phyloP scores from a whole-genome alignment of 2,888 invertebrate species.

The Agonopterix arenella region DNA sequence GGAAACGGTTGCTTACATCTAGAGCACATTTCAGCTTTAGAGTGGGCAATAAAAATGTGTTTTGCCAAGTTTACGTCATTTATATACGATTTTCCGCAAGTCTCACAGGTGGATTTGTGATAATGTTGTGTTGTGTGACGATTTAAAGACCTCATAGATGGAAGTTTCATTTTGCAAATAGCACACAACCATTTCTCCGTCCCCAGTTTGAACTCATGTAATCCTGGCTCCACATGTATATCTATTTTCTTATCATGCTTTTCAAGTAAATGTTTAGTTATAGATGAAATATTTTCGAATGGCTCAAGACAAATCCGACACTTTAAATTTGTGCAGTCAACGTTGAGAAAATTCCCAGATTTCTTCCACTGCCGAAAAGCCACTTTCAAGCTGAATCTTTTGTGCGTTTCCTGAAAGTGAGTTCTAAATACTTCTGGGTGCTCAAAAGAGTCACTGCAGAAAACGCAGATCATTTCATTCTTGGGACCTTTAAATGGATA shows the following conservation, averaged over 20 bases:
- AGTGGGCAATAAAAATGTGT: slow-evolving; percentile 48
- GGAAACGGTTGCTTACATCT: slow-evolving; percentile 56
- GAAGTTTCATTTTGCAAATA: slow-evolving; percentile 43
- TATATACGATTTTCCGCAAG: slow-evolving; percentile 52
- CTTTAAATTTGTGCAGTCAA: slow-evolving; percentile 46
- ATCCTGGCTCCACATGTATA: slow-evolving; percentile 37
- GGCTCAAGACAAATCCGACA: slow-evolving; percentile 43
- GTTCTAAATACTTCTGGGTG: slow-evolving; percentile 44
- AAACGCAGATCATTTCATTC: slow-evolving; percentile 52
- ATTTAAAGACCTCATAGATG: slow-evolving; percentile 43
- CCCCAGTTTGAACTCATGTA: slow-evolving; percentile 52
- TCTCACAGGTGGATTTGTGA: slow-evolving; percentile 50
- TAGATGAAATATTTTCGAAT: slow-evolving; percentile 32
- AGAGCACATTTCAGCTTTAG: slow-evolving; percentile 42
- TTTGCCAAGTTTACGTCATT: slow-evolving; percentile 49
- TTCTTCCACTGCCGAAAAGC: slow-evolving; percentile 49
- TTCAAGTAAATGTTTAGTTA: slow-evolving; percentile 42
- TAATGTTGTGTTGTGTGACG: slow-evolving; percentile 58
- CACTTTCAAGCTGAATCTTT: slow-evolving; percentile 42
- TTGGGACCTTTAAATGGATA: slow-evolving; percentile 60
- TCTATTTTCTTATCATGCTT: slow-evolving; percentile 35
- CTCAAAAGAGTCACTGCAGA: slow-evolving; percentile 52
- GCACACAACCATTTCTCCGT: slow-evolving; percentile 47
- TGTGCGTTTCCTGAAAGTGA: slow-evolving; percentile 45
- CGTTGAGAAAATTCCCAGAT: slow-evolving; percentile 50